phyloP scores from a whole-genome alignment of 2,888 invertebrate genomes.

The Pediacus dermestoides region DNA sequence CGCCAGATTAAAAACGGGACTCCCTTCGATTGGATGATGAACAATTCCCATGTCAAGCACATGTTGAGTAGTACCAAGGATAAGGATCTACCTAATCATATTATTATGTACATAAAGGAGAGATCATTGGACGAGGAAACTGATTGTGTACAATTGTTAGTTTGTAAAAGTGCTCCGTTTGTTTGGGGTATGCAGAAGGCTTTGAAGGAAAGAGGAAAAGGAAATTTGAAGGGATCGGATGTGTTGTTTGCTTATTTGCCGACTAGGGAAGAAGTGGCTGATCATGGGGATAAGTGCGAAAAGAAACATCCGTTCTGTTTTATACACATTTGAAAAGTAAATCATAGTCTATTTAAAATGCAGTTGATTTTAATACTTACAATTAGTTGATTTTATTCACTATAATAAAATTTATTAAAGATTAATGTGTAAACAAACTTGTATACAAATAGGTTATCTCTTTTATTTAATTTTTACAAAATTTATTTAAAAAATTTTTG shows the following conservation, averaged over 20 bases:
- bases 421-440: too few species aligned
- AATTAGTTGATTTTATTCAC: too few species aligned
- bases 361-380: too few species aligned
- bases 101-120: slow-evolving; percentile 59
- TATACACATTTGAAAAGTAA: slow-evolving; percentile 5
- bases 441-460: too few species aligned
- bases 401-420: too few species aligned
- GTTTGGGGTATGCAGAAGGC: slow-evolving; percentile 73
- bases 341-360: too few species aligned
- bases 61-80: slow-evolving; percentile 61
- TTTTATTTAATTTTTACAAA: too few species aligned
- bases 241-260: slow-evolving; percentile 63
- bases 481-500: too few species aligned
- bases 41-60: slow-evolving; percentile 58
- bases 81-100: slow-evolving; percentile 57
- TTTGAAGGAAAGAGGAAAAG: slow-evolving; percentile 48
- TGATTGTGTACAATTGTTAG: slow-evolving; percentile 66
- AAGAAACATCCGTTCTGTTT: slow-evolving; percentile 51
- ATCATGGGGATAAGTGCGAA: slow-evolving; percentile 63
- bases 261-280: slow-evolving; percentile 56
- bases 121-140: slow-evolving; percentile 58
- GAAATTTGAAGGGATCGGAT: slow-evolving; percentile 35
- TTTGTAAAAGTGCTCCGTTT: slow-evolving; percentile 76
- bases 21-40: slow-evolving; percentile 62
- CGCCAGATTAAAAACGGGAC: slow-evolving; percentile 41